Base-by-base conservation (phyloP, 2,113 vertebrate genomes). In the Cairina moschata region DNA sequence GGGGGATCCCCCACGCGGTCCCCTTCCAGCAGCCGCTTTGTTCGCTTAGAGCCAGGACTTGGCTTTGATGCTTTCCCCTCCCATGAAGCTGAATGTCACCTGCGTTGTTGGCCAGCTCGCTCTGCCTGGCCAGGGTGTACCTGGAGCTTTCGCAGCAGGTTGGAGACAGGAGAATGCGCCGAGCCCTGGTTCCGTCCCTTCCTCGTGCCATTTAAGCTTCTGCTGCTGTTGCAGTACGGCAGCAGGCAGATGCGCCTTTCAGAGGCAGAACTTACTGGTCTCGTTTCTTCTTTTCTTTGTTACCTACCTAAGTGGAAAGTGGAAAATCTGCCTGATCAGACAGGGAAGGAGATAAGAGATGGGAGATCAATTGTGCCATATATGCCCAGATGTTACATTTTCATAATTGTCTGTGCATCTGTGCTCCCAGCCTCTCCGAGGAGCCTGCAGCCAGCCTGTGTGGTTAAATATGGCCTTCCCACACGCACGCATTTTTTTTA, bases 51-150 rank as follows among this genome's bases (percentile, higher is more conserved):
- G 46, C 46, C 82, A 91, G 42, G 55, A 48, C 29, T 59, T 93
- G 84, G 36, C 34, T 83, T 81, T 85, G 20, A 9, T 3, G 21
- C 13, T 63, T 60, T n/a, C 48, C 42, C 36, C 23, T 91, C 59
- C 74, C 59, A 4, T 65, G 36, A 34, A 74, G 54, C 34, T 38
- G 80, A 14, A 17, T 69, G 88, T 60, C 81, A 21, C 83, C 88
- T 77, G 29, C 17, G 0, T 12, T 21, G 59, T 25, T 5, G 83
- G 62, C 48, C 0, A 1, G 23, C 1, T 74, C 2, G 31, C 68
- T 46, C 18, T 91, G 68, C 82, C 79, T 59, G 88, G 65, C 79
- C 2, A 1, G 55, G 2, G 3, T 3, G 48, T 38, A 6, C 81
- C 62, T 8, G 56, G 40, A 74, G 92, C 67, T 73, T 73, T 77